phyloP scores from a whole-genome alignment of 2,797 vertebrate genomes.

The Melopsittacus undulatus region DNA sequence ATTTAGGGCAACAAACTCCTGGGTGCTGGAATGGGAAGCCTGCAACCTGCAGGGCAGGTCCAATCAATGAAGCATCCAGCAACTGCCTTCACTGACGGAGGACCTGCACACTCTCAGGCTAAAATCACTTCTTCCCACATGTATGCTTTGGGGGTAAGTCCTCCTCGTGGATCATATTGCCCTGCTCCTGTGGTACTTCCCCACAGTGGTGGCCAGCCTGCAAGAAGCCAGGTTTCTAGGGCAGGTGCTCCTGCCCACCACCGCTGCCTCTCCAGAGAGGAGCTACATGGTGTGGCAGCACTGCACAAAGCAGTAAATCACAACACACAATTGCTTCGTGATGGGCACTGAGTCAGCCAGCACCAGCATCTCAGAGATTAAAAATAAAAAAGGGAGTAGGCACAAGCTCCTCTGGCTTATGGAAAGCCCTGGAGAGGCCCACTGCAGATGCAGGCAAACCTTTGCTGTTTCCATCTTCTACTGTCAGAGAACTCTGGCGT shows the following conservation, averaged over 20 bases:
- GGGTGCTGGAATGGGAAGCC: not conserved
- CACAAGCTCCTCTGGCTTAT: not conserved
- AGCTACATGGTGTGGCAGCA: not conserved
- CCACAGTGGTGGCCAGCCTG: fast-evolving
- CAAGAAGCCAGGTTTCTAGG: not conserved
- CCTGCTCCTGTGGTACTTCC: not conserved
- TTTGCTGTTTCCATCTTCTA: not conserved
- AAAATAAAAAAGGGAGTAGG: not conserved
- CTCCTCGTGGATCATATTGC: not conserved
- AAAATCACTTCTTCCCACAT: not conserved
- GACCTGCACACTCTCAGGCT: fast-evolving
- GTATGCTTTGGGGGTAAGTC: not conserved
- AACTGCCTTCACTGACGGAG: not conserved
- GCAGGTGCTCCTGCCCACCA: not conserved
- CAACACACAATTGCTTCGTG: not conserved
- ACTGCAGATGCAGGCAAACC: not conserved
- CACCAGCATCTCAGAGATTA: not conserved
- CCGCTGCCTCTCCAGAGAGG: not conserved
- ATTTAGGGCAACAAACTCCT: not conserved
- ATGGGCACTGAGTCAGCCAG: not conserved
- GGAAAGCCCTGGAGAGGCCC: not conserved
- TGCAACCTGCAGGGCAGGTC: not conserved
- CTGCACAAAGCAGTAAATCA: not conserved
- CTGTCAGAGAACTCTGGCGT: not conserved
- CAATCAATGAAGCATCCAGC: not conserved